A percentile compares a stretch with the other conserved stretches of the same genome.
Evolutionary conservation across 2,888 invertebrate species (phyloP).

Genomic region (Spodoptera littoralis): DNA sequence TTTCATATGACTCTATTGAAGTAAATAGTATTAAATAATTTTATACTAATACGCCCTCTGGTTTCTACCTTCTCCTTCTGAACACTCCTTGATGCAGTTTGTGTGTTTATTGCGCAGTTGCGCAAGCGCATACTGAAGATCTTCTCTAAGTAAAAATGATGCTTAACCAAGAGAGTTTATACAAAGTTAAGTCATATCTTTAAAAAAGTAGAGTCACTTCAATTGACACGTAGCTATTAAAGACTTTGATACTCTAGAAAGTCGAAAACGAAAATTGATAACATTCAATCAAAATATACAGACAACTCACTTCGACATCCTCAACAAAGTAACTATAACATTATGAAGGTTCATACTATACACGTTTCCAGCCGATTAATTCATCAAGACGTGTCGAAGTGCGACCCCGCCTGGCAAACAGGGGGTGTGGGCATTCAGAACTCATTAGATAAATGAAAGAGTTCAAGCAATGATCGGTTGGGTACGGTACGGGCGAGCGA

Average conservation of each 20-base stretch:
- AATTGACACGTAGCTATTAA: background rate
- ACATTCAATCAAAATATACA: conserved; percentile 10
- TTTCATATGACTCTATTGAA: too few species aligned
- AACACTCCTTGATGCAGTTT: too few species aligned
- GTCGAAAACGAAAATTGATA: conserved; percentile 4
- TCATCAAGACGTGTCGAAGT: conserved; percentile 76
- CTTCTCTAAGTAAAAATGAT: too few species aligned
- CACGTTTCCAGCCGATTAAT: conserved; percentile 73
- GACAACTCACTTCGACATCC: conserved; percentile 7
- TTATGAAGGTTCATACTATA: conserved; percentile 50
- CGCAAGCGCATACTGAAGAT: too few species aligned
- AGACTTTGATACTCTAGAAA: background rate
- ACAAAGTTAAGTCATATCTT: too few species aligned
- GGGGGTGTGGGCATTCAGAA: conserved; percentile 57
- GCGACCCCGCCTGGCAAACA: conserved; percentile 68
- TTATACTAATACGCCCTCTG: too few species aligned
- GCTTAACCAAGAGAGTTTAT: too few species aligned
- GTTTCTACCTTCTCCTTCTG: too few species aligned
- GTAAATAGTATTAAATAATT: too few species aligned
- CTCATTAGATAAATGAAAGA: conserved; percentile 87
- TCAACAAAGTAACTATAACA: conserved; percentile 49
- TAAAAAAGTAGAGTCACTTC: too few species aligned
- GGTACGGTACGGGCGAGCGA: conserved; percentile 54
- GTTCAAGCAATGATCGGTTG: conserved; percentile 77
- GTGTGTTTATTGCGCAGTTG: too few species aligned